Evolutionary conservation across 2,888 invertebrate genomes (phyloP), one percentile per base, ranked within the genome.

Genomic region (Leptinotarsa tumamoca): DNA sequence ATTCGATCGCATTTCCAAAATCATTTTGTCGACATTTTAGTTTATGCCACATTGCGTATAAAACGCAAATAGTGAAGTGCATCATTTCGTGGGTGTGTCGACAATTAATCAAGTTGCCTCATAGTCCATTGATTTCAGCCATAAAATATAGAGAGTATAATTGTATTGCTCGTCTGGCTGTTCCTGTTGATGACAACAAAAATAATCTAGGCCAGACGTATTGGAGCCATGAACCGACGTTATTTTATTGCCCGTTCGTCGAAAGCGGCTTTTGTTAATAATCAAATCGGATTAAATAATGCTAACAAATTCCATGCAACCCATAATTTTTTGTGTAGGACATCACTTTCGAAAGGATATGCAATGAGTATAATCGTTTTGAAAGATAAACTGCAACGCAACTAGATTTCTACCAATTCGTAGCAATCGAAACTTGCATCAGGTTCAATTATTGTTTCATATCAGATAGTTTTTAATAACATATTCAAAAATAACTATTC

Each of bases 121-220:
- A 58, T 23, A 58, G 58, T 58, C 13, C 58, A 58, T 7, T 27
- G 58, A 58, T 58, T 58, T 5, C 5, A 23, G 58, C 23, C 21
- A 58, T 58, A 15, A 58, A 58, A 58, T 58, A 27, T 58, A 58
- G 15, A 23, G 54, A 18, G 18, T 54, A 54, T 58, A 23, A 23
- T 58, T 23, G 21, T 23, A 23, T 58, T 58, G 23, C 58, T 58
- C 43, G 23, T 58, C 58, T 58, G 58, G 58, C 58, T 58, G 58
- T 52, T 52, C 23, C 58, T 58, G 58, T 23, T 58, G 58, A 21
- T 58, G 58, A 58, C 27, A 58, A 23, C 54, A 54, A 54, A 54
- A 54, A 54, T 54, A 54, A 54, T 54, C 18, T 18, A 54, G 18
- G 3, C 21, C 23, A 23, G 58, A 58, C 58, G 23, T 13, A 27